Evolutionary conservation across 2,797 vertebrate genomes (phyloP).

Genomic region (Propithecus perrieri): DNA sequence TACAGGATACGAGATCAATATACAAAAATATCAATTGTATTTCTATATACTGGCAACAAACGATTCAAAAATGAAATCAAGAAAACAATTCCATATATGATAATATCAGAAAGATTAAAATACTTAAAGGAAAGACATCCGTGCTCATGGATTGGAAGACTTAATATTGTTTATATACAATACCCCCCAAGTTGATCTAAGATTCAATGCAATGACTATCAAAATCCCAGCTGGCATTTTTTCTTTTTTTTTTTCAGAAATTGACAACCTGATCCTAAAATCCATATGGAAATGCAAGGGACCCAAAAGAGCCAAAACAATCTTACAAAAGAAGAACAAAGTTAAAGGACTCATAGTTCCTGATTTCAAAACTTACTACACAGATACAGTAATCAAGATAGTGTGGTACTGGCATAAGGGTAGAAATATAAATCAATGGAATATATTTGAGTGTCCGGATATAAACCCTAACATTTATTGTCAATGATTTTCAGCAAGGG

Average conservation of each 20-base stretch:
- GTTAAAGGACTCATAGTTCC: not conserved
- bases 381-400: not conserved
- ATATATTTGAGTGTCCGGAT: not conserved
- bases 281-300: not conserved
- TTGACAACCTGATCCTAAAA: not conserved
- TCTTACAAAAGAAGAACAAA: not conserved
- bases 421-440: not conserved
- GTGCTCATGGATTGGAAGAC: not conserved
- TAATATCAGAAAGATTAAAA: not conserved
- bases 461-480: not conserved
- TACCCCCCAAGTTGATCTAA: not conserved
- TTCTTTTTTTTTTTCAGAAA: not conserved
- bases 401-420: not conserved
- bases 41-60: slow-evolving; percentile 15
- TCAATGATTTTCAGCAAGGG: not conserved
- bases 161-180: slow-evolving; percentile 6
- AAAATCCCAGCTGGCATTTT: not conserved
- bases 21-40: not conserved
- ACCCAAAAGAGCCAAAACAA: not conserved
- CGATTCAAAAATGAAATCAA: not conserved
- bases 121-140: not conserved
- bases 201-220: not conserved
- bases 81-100: not conserved
- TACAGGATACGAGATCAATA: not conserved
- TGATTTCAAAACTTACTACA: not conserved